Evolutionary conservation across 2,797 vertebrate species (phyloP).

Genomic region (Smutsia temminckii): DNA sequence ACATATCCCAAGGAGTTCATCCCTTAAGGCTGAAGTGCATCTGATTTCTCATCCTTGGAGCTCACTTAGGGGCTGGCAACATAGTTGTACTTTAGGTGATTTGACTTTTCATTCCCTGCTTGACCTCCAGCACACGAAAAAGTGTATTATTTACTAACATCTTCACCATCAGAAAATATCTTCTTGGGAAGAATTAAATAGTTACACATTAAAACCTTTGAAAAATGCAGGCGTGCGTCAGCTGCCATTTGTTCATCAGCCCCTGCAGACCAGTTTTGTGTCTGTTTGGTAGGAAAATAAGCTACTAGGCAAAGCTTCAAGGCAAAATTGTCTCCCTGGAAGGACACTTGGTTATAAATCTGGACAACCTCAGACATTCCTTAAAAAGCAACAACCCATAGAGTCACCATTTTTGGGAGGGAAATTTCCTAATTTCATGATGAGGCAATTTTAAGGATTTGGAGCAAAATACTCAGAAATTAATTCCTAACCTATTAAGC

Average conservation of each 20-base stretch:
- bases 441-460: neutral
- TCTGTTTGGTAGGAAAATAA: constrained; percentile 68
- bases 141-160: constrained; percentile 80
- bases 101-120: constrained; percentile 55
- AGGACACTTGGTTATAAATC: constrained; percentile 19
- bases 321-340: constrained; percentile 58
- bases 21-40: neutral
- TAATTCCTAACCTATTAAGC: neutral
- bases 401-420: neutral
- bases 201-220: constrained; percentile 82
- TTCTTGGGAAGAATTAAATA: constrained; percentile 79
- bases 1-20: neutral
- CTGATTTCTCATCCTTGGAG: neutral
- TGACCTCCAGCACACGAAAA: constrained; percentile 57
- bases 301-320: constrained; percentile 72
- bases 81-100: neutral
- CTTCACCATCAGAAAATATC: constrained; percentile 64
- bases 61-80: constrained; percentile 6
- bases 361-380: neutral
- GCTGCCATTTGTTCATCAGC: constrained; percentile 69
- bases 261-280: constrained; percentile 65
- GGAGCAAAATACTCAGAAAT: neutral
- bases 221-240: constrained; percentile 78
- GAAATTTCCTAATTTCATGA: neutral
- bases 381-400: neutral